Conservation (phyloP, 2,888 invertebrate genomes). For the Ametastegia equiseti region DNA sequence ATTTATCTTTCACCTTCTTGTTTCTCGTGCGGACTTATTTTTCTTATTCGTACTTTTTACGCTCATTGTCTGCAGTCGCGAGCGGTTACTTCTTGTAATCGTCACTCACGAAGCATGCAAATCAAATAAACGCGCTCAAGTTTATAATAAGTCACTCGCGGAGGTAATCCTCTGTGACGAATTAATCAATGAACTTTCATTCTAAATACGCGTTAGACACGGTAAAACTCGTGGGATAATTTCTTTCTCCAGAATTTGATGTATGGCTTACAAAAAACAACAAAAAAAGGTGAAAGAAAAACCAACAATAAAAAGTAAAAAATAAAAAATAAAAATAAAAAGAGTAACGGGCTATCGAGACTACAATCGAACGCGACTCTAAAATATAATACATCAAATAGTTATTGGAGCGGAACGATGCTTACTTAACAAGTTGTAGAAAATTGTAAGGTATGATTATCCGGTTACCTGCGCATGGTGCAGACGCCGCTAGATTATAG, state of each 20-base stretch:
- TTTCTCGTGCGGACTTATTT: neutral
- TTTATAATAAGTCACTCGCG: neutral
- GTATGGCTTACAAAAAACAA: too few relatives aligned
- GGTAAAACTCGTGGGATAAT: too few relatives aligned
- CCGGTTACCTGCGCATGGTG: neutral
- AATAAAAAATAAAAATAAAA: neutral
- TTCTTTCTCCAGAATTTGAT: too few relatives aligned
- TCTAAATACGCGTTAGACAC: neutral
- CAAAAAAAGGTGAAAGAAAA: too few relatives aligned
- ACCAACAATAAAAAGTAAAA: neutral
- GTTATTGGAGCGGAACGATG: slow-evolving; percentile 30
- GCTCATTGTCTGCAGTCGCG: neutral
- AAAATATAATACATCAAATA: neutral
- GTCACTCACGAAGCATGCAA: neutral
- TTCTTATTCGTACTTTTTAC: neutral
- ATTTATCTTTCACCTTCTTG: neutral
- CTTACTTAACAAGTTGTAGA: slow-evolving; percentile 31
- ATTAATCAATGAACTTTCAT: slow-evolving; percentile 2
- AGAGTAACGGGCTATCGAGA: neutral
- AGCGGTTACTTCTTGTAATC: neutral
- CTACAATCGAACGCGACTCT: neutral
- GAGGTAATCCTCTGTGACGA: slow-evolving; percentile 14
- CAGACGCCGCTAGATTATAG: slow-evolving; percentile 25
- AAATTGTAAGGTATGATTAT: slow-evolving; percentile 20
- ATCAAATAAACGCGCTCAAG: neutral